These are phyloP conservation scores for Pseudobourletiella spinata DNA, from an alignment of 1,140 invertebrate genomes.

Conservation along the genomic window DNA sequence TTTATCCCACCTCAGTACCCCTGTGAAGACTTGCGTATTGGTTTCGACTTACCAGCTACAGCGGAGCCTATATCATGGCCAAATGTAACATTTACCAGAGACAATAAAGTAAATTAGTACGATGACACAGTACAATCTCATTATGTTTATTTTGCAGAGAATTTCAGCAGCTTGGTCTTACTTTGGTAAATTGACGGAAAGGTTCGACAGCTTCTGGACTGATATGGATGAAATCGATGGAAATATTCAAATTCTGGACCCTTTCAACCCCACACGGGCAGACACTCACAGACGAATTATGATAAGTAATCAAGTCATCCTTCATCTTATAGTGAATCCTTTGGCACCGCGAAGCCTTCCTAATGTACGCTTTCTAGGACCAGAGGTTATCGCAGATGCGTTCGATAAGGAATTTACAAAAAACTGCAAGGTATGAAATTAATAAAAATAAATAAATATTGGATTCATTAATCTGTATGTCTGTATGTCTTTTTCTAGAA, in stretches of 20 bases:
- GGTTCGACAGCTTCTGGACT: slow-evolving; percentile 4
- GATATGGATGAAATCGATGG: slow-evolving; percentile 13
- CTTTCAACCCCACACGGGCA: not conserved
- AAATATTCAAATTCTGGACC: slow-evolving; percentile 2
- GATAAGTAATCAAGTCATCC: slow-evolving; percentile 1
- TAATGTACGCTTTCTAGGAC: slow-evolving; percentile 1
- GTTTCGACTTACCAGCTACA: not conserved
- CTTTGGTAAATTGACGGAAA: not conserved
- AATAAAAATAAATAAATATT: too few species aligned
- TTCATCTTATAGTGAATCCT: slow-evolving; percentile 7
- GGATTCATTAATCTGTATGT: too few species aligned
- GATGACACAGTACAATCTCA: not conserved
- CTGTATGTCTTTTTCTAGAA: too few species aligned
- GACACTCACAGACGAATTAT: slow-evolving; percentile 4
- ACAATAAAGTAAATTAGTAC: not conserved
- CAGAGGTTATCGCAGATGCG: not conserved
- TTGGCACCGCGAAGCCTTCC: not conserved
- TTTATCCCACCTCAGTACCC: slow-evolving; percentile 1
- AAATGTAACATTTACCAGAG: not conserved
- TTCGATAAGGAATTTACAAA: not conserved
- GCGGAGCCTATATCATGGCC: slow-evolving; percentile 4
- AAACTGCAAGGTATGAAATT: slow-evolving; percentile 9
- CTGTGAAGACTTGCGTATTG: not conserved
- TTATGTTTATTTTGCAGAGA: not conserved
- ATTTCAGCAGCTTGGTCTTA: not conserved